phyloP scores from a whole-genome alignment of 2,888 invertebrate genomes.

The Hymenopus coronatus region DNA sequence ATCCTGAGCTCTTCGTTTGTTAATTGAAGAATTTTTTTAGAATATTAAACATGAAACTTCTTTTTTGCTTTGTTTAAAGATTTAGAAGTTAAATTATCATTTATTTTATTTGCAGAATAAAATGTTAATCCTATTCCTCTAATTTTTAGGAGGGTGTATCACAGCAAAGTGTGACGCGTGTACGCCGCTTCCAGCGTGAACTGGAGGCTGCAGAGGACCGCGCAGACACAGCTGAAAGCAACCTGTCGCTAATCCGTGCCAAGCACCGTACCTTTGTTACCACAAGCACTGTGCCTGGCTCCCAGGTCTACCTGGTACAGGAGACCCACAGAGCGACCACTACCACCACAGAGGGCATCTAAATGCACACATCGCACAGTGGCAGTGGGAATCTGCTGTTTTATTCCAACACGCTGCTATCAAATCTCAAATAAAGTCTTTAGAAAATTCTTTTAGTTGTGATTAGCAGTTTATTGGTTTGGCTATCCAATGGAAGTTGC shows the following conservation, averaged over 20 bases:
- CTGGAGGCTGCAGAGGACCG: conserved; percentile 96
- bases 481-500: not conserved
- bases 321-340: conserved; percentile 63
- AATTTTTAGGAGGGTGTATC: conserved; percentile 78
- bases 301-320: conserved; percentile 87
- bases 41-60: too few relatives aligned
- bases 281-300: conserved; percentile 88
- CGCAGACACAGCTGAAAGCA: conserved; percentile 92
- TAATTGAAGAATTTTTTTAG: too few relatives aligned
- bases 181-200: conserved; percentile 97
- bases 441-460: not conserved
- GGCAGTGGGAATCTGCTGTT: conserved; percentile 13
- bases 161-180: conserved; percentile 89
- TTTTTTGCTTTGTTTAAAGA: too few relatives aligned
- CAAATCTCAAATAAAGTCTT: not conserved
- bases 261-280: conserved; percentile 98
- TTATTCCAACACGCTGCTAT: not conserved
- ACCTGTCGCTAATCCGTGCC: conserved; percentile 90
- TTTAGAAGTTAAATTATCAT: too few relatives aligned
- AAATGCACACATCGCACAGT: conserved; percentile 12
- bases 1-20: too few relatives aligned
- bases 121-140: not conserved
- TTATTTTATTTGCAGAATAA: too few relatives aligned
- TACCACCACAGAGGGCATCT: conserved; percentile 37
- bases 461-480: not conserved